A percentile compares a stretch with the other conserved stretches of the same genome.
Evolutionary conservation across 2,797 vertebrate species (phyloP).

Genomic region (Dryobates pubescens): DNA sequence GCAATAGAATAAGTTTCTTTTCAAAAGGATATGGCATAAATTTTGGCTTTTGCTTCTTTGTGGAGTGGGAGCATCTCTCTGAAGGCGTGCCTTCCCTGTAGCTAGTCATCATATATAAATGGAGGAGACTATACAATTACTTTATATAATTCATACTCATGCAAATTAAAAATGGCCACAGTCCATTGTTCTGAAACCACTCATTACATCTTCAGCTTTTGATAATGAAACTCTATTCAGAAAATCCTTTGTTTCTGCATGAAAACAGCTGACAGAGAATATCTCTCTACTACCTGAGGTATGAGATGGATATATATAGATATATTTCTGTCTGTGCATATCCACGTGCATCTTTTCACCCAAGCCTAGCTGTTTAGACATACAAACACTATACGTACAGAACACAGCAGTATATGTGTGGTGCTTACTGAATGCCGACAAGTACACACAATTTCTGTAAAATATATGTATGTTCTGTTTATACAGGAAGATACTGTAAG

Average conservation of each 20-base stretch:
- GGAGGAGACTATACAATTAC: neutral
- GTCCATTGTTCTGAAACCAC: constrained; percentile 22
- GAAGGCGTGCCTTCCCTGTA: neutral
- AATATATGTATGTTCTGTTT: neutral
- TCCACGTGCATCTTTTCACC: neutral
- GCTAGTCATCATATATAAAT: neutral
- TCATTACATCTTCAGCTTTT: constrained; percentile 3
- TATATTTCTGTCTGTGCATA: accelerated
- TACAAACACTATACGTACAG: neutral
- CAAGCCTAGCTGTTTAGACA: accelerated
- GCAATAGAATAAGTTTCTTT: constrained; percentile 49
- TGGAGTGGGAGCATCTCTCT: neutral
- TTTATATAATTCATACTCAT: neutral
- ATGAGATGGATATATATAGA: no score
- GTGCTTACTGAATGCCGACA: neutral
- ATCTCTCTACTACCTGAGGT: neutral
- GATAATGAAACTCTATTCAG: constrained; percentile 25
- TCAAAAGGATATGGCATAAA: constrained; percentile 35
- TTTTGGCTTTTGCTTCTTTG: constrained; percentile 31
- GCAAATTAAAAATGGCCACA: constrained; percentile 47
- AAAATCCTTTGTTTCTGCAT: neutral
- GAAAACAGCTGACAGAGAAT: neutral
- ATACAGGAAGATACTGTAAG: neutral
- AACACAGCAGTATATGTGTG: accelerated
- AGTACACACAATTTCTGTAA: neutral